Percentiles rank a stretch among this genome's conserved stretches.
These are phyloP conservation scores for Ornithoptera priamus DNA, from an alignment of 2,888 invertebrate genomes.

Conservation along the genomic window DNA sequence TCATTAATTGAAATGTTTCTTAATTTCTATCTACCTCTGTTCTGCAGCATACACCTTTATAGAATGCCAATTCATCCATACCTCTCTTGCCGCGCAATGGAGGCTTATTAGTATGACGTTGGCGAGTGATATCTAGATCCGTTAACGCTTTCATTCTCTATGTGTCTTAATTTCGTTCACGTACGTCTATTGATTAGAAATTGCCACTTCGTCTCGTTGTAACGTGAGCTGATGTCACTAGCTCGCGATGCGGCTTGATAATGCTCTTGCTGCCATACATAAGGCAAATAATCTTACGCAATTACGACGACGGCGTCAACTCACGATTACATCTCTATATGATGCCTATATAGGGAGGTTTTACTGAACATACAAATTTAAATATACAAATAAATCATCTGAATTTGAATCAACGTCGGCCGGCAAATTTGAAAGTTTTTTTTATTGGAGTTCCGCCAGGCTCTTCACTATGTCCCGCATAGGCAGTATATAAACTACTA, in stretches of 20 bases:
- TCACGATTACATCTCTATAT: neutral
- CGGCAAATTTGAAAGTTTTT: too few relatives aligned
- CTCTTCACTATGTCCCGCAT: neutral
- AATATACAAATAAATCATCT: too few relatives aligned
- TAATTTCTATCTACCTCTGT: neutral
- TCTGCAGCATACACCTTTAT: neutral
- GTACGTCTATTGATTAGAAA: conserved; percentile 66
- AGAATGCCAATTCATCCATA: conserved; percentile 11
- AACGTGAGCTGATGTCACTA: conserved; percentile 59
- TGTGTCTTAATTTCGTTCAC: conserved; percentile 58
- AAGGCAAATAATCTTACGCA: conserved; percentile 22
- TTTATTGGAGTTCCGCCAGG: neutral
- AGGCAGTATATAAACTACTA: too few relatives aligned
- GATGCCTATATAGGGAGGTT: neutral
- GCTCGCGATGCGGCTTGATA: conserved; percentile 37
- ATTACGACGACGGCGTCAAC: conserved; percentile 1
- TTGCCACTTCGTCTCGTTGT: conserved; percentile 48
- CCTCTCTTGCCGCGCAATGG: conserved; percentile 30
- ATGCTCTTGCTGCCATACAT: conserved; percentile 24
- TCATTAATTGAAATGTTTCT: neutral
- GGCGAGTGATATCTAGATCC: conserved; percentile 57
- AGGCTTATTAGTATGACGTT: conserved; percentile 39
- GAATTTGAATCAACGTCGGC: too few relatives aligned
- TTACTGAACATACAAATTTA: neutral
- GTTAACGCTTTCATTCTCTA: conserved; percentile 59